Percentiles rank a stretch among this genome's conserved stretches.
phyloP scores from a whole-genome alignment of 2,888 invertebrate species.

The Rugalucina vietnamica region DNA sequence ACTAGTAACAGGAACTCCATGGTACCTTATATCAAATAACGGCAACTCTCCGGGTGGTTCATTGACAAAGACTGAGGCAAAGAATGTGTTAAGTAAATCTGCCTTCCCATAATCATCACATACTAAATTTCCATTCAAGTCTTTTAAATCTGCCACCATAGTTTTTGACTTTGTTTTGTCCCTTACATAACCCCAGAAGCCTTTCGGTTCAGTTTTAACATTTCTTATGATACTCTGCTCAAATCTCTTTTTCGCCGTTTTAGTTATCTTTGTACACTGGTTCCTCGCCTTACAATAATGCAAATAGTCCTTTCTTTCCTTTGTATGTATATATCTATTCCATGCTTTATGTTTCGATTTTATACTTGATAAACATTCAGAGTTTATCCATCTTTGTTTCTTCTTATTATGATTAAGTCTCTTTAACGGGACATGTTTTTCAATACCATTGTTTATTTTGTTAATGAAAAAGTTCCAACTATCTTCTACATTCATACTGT shows the following conservation, averaged over 20 bases:
- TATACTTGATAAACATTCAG: neutral
- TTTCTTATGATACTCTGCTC: neutral
- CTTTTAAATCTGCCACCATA: neutral
- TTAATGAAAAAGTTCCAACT: neutral
- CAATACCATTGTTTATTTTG: neutral
- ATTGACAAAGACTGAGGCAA: constrained; percentile 9
- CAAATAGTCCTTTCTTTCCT: no score
- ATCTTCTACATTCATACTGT: neutral
- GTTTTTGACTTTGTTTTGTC: constrained; percentile 4
- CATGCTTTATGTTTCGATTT: neutral
- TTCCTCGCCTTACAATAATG: neutral
- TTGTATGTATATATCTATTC: neutral
- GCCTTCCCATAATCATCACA: constrained; percentile 2
- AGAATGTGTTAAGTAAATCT: constrained; percentile 12
- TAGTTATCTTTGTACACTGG: neutral
- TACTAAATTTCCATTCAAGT: neutral
- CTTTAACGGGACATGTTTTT: neutral
- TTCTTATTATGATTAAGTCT: neutral
- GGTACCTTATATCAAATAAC: constrained; percentile 3
- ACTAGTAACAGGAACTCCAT: constrained; percentile 1
- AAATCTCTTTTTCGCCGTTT: neutral
- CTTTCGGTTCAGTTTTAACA: neutral
- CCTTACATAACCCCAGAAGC: neutral
- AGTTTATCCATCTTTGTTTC: neutral
- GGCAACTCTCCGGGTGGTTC: constrained; percentile 15